Base-by-base conservation (phyloP, 1,140 invertebrate genomes). In the Lordiphosa collinella region DNA sequence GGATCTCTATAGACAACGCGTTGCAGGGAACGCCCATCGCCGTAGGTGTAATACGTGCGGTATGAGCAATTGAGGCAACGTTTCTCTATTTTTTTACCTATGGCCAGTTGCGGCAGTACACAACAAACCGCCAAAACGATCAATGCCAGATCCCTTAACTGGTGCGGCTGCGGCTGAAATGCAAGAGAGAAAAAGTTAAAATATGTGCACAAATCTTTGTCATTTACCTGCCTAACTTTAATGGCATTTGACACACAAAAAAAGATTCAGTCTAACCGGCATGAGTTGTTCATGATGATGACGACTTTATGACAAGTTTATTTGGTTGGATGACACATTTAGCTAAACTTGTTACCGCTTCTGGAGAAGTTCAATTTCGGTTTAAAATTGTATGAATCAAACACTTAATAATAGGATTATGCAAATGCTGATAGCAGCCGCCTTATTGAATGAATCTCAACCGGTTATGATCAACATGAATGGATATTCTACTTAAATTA, bases 41-140 rank as follows among this genome's bases (percentile, higher is more conserved):
- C 79, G 41, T 84, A 85, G 13, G 79, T 85, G 41, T 84, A 84
- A 57, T 84, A 84, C 34, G 79, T 85, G 52, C 79, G 79, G 54
- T 84, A 84, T 53, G 79, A 60, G 41, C 79, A 84, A 58, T 84
- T 84, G 32, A 79, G 54, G 55, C 79, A 84, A 31, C 79, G 79
- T 38, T 84, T 84, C 63, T 84, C 79, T 29, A 78, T 11, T 58
- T 84, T 84, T 76, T 84, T 84, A 69, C 78, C 78, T 69, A 58
- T n/a, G 11, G 49, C 43, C 32, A 55, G 25, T 14, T 57, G 41
- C 54, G 57, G 58, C 76, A 75, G 40, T 34, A 38, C 48, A 1
- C 37, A 35, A 1, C 37, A 35, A 11, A 82, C 18, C 13, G 72
- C 67, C 63, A 69, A n/a, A 2, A 71, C 58, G 53, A 82, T 11